Evolutionary conservation across 1,140 invertebrate species (phyloP), one percentile per base, ranked within the genome.

Genomic region (Arctopsyche grandis): DNA sequence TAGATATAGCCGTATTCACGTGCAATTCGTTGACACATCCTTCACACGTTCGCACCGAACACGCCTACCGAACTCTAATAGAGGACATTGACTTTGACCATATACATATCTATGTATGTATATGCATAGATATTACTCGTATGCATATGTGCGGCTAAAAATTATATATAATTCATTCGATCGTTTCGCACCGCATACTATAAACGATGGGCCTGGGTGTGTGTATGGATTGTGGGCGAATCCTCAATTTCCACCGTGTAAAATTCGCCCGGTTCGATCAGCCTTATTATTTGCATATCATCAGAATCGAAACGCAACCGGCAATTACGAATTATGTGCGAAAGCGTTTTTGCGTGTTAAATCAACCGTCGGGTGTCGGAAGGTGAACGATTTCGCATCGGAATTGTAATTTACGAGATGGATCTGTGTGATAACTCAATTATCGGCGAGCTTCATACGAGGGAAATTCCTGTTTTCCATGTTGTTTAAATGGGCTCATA

Each of bases 21-120:
- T n/a, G 24, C 14, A n/a, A 71, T 71, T 71, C 69, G 69, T 48
- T 24, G 44, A 71, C 69, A 71, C 69, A 46, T 71, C 69, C 69
- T 71, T 66, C 63, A 29, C 48, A 12, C 24, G 21, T 66, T 66
- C 21, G 63, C 63, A 66, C 63, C 10, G 9, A 60, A 60, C 56
- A 60, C 56, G 56, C 56, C 56, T 60, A 60, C 56, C 56, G 56
- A 60, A 60, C 56, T 19, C 56, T 60, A 60, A 60, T 60, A 21
- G 56, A 60, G 21, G 63, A 66, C 63, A 14, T 66, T 66, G 22
- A 66, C 63, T 26, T 66, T 24, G 5, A 12, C 21, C 5, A 29
- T 70, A 70, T 70, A 69, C 26, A 1, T 58, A 19, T 12, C 63
- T 66, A 16, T 29, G 26, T 70, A 70, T 38, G 26, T 24, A 70